Evolutionary conservation across 2,888 invertebrate species (phyloP).

Genomic region (Andrena dorsata): DNA sequence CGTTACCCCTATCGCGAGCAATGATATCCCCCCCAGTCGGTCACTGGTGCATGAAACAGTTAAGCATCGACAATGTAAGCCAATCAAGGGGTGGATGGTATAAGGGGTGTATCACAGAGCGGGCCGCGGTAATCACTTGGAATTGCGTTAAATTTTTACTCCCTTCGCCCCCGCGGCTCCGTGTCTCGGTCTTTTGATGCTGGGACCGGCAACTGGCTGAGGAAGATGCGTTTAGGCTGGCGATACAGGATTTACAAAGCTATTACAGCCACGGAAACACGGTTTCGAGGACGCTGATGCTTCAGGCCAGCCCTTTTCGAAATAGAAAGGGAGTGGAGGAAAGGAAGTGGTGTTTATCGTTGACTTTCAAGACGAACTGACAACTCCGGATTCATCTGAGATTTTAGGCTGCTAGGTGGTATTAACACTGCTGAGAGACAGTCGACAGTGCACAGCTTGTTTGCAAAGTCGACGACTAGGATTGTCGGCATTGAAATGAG

Average conservation of each 20-base stretch:
- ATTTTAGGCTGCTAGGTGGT: too few relatives aligned
- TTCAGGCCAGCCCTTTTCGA: background rate
- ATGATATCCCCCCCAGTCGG: slow-evolving; percentile 81
- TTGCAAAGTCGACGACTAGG: too few relatives aligned
- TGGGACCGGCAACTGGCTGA: slow-evolving; percentile 40
- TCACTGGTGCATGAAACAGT: slow-evolving; percentile 85
- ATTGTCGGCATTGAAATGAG: too few relatives aligned
- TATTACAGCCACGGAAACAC: background rate
- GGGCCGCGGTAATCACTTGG: slow-evolving; percentile 81
- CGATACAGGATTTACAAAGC: slow-evolving; percentile 16
- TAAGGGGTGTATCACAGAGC: slow-evolving; percentile 78
- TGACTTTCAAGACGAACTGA: too few relatives aligned
- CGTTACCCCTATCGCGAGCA: slow-evolving; percentile 84
- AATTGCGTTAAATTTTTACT: slow-evolving; percentile 84
- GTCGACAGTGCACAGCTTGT: too few relatives aligned
- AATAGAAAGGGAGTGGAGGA: background rate
- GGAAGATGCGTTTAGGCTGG: slow-evolving; percentile 53
- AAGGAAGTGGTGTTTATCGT: too few relatives aligned
- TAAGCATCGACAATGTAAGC: slow-evolving; percentile 85
- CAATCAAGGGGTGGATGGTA: slow-evolving; percentile 81
- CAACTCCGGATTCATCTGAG: too few relatives aligned
- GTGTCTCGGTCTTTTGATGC: slow-evolving; percentile 69
- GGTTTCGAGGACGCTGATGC: background rate
- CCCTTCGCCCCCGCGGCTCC: slow-evolving; percentile 55
- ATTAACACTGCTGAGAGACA: too few relatives aligned